A percentile compares a stretch with the other conserved stretches of the same genome.
These are phyloP conservation scores for Tetragonula carbonaria DNA, from an alignment of 2,888 invertebrate genomes.

Conservation along the genomic window DNA sequence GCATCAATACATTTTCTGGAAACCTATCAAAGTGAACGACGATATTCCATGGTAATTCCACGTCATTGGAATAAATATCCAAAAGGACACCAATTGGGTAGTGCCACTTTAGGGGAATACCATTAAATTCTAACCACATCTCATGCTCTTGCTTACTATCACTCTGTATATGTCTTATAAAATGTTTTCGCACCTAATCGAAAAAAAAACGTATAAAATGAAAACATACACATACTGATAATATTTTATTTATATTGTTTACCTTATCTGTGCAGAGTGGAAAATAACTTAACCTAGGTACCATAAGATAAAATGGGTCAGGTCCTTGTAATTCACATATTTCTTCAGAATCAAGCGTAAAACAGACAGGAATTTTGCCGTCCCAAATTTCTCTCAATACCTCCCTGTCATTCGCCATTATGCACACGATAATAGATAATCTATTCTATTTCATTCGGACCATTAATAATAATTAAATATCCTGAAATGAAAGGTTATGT, in stretches of 20 bases:
- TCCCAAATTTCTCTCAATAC: slow-evolving; percentile 98
- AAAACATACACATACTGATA: slow-evolving; percentile 40
- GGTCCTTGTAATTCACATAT: slow-evolving; percentile 94
- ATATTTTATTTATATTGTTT: slow-evolving; percentile 54
- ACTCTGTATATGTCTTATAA: slow-evolving; percentile 91
- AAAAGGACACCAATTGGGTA: slow-evolving; percentile 94
- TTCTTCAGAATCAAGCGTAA: slow-evolving; percentile 95
- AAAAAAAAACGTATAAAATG: neutral
- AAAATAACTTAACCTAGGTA: slow-evolving; percentile 96
- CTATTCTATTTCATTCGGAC: slow-evolving; percentile 43
- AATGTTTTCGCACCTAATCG: slow-evolving; percentile 93
- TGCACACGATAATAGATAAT: slow-evolving; percentile 25
- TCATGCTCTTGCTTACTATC: slow-evolving; percentile 91
- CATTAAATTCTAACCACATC: slow-evolving; percentile 97
- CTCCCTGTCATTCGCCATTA: slow-evolving; percentile 98
- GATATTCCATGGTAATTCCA: slow-evolving; percentile 95
- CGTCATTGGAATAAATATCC: slow-evolving; percentile 91
- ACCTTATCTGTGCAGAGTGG: slow-evolving; percentile 98
- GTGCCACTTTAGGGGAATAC: slow-evolving; percentile 95
- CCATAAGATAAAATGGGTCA: slow-evolving; percentile 96
- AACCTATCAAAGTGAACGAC: slow-evolving; percentile 98
- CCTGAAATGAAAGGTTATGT: slow-evolving; percentile 49
- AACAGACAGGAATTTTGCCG: slow-evolving; percentile 96
- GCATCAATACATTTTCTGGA: slow-evolving; percentile 94
- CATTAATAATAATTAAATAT: slow-evolving; percentile 13